Base-by-base conservation (phyloP, 2,113 vertebrate genomes). In the Rhinoptilus africanus region DNA sequence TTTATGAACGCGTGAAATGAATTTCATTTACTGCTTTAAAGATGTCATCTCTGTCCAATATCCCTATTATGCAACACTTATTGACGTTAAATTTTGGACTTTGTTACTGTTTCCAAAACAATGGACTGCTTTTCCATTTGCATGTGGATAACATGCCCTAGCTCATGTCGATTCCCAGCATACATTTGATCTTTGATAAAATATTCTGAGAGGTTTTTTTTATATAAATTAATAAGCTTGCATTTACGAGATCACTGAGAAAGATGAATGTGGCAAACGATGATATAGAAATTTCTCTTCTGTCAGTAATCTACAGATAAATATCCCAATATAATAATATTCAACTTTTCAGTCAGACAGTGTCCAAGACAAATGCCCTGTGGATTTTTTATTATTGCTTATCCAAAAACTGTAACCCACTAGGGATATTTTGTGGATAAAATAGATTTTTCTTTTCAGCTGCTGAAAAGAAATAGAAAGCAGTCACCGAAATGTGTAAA, bases 1-100 rank as follows among this genome's bases (percentile, higher is more conserved):
- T 72, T n/a, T 64, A n/a, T 56, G 35, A 51, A 48, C 4, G 5
- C 20, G 4, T 73, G 18, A 83, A 76, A 88, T 54, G 0, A 43
- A 73, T 77, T 94, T 64, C 1, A 21, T 64, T 79, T 85, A 23
- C 24, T 48, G 3, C 39, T 94, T 73, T 45, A 27, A 76, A 88
- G 22, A 39, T 68, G 28, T 59, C 2, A 21, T 43, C 14, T 37
- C 41, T 1, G 4, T 7, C 18, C 24, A 22, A 0, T 64, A 35
- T 73, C 26, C 9, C 9, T 14, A 30, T 54, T 78, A 39, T 39
- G 56, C 28, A 50, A 8, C 16, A 15, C 9, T 57, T 66, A 19
- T 7, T 68, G 57, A n/a, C 0, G 0, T 54, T 77, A 47, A 18
- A 32, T 66, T 92, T 86, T 94, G 35, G 7, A 10, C 24, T 60